phyloP scores from a whole-genome alignment of 2,888 invertebrate species.

The Altica lythri region DNA sequence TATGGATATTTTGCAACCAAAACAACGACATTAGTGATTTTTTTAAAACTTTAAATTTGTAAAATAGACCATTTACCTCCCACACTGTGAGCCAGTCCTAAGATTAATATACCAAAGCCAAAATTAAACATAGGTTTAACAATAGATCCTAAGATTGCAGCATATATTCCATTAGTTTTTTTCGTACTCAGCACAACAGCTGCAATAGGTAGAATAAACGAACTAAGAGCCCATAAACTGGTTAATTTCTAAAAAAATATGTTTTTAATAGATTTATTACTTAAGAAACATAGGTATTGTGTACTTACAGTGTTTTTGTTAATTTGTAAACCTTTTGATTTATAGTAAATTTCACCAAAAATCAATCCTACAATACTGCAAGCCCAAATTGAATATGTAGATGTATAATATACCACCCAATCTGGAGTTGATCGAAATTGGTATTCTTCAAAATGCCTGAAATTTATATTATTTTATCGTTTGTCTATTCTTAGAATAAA shows the following conservation, averaged over 20 bases:
- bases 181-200: neutral
- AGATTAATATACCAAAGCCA: neutral
- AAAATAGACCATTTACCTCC: neutral
- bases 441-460: neutral
- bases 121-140: conserved; percentile 1
- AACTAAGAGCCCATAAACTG: neutral
- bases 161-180: neutral
- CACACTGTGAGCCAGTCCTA: neutral
- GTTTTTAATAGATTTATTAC: neutral
- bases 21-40: too few species aligned
- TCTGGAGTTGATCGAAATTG: neutral
- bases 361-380: neutral
- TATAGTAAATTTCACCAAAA: conserved; percentile 1
- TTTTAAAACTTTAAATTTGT: too few species aligned
- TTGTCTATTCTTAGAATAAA: too few species aligned
- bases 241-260: neutral
- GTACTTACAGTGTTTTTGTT: neutral
- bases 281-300: neutral
- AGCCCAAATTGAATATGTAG: neutral
- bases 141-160: neutral
- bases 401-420: neutral
- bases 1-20: too few species aligned
- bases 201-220: neutral
- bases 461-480: too few species aligned
- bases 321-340: neutral